Evolutionary conservation across 2,888 invertebrate species (phyloP).

Genomic region (Eristalinus sepulchralis): DNA sequence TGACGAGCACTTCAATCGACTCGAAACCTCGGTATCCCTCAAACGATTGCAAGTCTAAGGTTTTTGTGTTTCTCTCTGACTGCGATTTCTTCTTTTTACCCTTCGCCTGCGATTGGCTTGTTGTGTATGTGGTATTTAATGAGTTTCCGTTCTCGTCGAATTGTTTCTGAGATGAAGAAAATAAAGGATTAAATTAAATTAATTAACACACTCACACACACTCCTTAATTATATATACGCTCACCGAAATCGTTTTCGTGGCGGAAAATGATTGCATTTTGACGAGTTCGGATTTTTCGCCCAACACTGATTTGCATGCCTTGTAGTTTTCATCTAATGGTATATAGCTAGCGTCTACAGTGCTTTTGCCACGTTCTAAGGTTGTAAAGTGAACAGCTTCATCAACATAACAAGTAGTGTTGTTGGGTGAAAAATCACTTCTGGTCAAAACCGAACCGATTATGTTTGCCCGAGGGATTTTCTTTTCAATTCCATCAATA

Average conservation of each 20-base stretch:
- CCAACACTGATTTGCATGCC: constrained; percentile 76
- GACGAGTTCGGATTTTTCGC: constrained; percentile 73
- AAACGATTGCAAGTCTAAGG: constrained; percentile 83
- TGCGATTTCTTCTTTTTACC: constrained; percentile 83
- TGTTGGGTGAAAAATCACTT: constrained; percentile 74
- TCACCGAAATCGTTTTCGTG: constrained; percentile 74
- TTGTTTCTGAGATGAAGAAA: constrained; percentile 79
- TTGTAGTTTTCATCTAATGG: constrained; percentile 76
- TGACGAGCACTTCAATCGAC: constrained; percentile 88
- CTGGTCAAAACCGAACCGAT: constrained; percentile 72
- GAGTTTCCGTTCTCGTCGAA: constrained; percentile 92
- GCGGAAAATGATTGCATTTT: constrained; percentile 73
- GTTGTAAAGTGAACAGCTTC: constrained; percentile 76
- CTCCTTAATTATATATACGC: constrained; percentile 53
- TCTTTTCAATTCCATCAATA: constrained; percentile 73
- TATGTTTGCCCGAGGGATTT: constrained; percentile 74
- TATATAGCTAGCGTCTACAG: constrained; percentile 74
- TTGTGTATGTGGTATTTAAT: constrained; percentile 80
- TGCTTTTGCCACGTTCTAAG: constrained; percentile 75
- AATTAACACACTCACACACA: constrained; percentile 48
- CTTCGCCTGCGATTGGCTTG: constrained; percentile 84
- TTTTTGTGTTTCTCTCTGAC: constrained; percentile 82
- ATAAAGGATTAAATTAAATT: constrained; percentile 37
- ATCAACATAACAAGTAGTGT: constrained; percentile 75
- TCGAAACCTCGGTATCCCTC: constrained; percentile 91